Conservation (phyloP, 37 sponge, comb jelly and placozoan species). For the Cliona cf. orientalis region DNA sequence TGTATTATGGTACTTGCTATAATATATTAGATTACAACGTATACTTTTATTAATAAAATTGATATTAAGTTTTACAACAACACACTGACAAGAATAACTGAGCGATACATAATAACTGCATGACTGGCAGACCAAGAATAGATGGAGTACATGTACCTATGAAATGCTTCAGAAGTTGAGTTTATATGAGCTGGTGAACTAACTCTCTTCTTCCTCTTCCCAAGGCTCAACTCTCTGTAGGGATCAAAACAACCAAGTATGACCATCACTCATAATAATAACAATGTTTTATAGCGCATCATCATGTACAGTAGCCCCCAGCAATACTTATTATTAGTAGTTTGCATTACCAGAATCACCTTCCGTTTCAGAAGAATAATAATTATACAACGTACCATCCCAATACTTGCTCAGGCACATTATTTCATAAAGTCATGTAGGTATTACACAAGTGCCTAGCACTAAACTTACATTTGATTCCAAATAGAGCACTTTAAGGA, state of each 20-base stretch:
- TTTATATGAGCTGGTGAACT: no score
- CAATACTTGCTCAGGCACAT: no score
- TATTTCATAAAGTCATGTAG: no score
- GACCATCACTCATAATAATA: not conserved
- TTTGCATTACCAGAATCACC: not conserved
- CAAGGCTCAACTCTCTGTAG: conserved; percentile 53
- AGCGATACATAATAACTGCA: not conserved
- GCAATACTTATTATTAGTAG: no score
- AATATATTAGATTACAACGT: no score
- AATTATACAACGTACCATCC: no score
- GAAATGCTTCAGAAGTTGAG: no score
- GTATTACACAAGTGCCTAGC: not conserved
- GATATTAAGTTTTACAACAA: conserved; percentile 3
- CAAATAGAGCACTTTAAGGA: conserved; percentile 84
- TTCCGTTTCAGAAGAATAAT: not conserved
- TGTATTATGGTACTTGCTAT: no score
- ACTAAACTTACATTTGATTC: conserved; percentile 84
- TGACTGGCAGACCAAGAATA: not conserved
- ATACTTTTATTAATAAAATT: conserved; percentile 4
- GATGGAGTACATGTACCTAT: not conserved
- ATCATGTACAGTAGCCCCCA: not conserved
- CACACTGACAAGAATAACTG: not conserved
- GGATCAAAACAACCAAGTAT: not conserved
- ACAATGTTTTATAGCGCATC: not conserved
- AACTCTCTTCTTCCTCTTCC: conserved; percentile 9